A percentile compares a stretch with the other conserved stretches of the same genome.
Conservation (phyloP, 2,888 invertebrate species). For the Tachina fera region DNA sequence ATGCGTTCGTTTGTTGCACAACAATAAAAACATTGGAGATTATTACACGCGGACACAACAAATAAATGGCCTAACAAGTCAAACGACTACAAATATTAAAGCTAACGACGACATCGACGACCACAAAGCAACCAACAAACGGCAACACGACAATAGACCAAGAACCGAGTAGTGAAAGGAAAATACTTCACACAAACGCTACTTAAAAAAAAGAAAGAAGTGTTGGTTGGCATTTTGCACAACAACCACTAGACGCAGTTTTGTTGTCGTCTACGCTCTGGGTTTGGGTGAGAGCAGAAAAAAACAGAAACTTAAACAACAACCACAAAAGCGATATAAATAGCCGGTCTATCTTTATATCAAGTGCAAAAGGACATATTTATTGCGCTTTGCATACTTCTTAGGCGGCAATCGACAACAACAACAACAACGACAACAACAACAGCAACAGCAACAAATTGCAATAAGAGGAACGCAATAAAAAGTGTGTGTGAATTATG, state of each 20-base stretch:
- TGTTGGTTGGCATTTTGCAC: conserved; percentile 27
- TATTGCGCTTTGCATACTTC: conserved; percentile 79
- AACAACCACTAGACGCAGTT: conserved; percentile 42
- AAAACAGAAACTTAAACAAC: conserved; percentile 3
- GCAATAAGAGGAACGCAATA: conserved; percentile 69
- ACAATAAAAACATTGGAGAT: conserved; percentile 37
- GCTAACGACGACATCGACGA: conserved; percentile 70
- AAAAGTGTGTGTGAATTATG: conserved; percentile 71
- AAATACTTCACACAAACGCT: conserved; percentile 27
- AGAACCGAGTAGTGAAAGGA: neutral
- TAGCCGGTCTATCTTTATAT: conserved; percentile 78
- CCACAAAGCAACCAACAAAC: conserved; percentile 66
- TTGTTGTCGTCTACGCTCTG: conserved; percentile 7
- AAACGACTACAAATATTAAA: conserved; percentile 66
- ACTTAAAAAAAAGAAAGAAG: conserved; percentile 31
- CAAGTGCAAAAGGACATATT: conserved; percentile 83
- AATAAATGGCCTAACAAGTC: conserved; percentile 67
- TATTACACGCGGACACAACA: conserved; percentile 45
- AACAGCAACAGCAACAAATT: conserved; percentile 26
- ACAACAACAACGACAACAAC: conserved; percentile 57
- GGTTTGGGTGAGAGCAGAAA: conserved; percentile 27
- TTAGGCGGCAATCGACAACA: conserved; percentile 68
- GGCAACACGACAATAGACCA: conserved; percentile 52
- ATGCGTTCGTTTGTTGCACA: conserved; percentile 53
- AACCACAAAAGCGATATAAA: conserved; percentile 65